Percentiles rank a stretch among this genome's conserved stretches.
These are phyloP conservation scores for Tubiluchus corallicola DNA, from an alignment of 2,888 invertebrate species.

Conservation along the genomic window DNA sequence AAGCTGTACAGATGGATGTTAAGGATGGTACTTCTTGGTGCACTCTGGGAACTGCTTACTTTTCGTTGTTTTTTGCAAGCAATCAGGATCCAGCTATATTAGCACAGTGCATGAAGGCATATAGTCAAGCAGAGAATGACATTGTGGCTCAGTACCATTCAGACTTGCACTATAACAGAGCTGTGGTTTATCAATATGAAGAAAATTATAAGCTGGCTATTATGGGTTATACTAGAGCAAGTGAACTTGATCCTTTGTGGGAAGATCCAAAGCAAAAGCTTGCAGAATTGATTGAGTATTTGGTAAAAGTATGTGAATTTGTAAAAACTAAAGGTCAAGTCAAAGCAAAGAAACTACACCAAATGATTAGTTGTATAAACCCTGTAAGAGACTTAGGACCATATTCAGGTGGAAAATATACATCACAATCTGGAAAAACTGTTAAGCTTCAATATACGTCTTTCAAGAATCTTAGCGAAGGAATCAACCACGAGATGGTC, in stretches of 20 bases:
- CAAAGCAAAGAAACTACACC: constrained; percentile 48
- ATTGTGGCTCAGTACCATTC: constrained; percentile 48
- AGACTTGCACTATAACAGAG: constrained; percentile 65
- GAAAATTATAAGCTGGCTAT: constrained; percentile 53
- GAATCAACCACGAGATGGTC: constrained; percentile 46
- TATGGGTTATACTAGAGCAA: constrained; percentile 45
- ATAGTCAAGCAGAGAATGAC: constrained; percentile 56
- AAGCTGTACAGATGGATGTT: constrained; percentile 56
- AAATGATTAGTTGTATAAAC: constrained; percentile 38
- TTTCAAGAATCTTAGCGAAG: constrained; percentile 39
- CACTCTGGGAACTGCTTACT: constrained; percentile 56
- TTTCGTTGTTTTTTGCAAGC: constrained; percentile 55
- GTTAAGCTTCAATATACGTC: constrained; percentile 34
- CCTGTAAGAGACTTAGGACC: constrained; percentile 45
- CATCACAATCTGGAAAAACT: constrained; percentile 33
- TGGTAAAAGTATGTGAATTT: constrained; percentile 43
- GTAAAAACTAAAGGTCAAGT: constrained; percentile 46
- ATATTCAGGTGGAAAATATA: constrained; percentile 40
- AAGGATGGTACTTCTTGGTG: constrained; percentile 65
- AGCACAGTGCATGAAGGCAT: constrained; percentile 55
- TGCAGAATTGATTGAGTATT: constrained; percentile 41
- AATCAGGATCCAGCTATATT: constrained; percentile 50
- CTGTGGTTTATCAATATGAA: constrained; percentile 60
- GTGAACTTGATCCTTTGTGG: constrained; percentile 55
- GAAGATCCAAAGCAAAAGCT: constrained; percentile 42